Evolutionary conservation across 2,113 vertebrate genomes (phyloP).

Genomic region (Sebastes schlegelii): DNA sequence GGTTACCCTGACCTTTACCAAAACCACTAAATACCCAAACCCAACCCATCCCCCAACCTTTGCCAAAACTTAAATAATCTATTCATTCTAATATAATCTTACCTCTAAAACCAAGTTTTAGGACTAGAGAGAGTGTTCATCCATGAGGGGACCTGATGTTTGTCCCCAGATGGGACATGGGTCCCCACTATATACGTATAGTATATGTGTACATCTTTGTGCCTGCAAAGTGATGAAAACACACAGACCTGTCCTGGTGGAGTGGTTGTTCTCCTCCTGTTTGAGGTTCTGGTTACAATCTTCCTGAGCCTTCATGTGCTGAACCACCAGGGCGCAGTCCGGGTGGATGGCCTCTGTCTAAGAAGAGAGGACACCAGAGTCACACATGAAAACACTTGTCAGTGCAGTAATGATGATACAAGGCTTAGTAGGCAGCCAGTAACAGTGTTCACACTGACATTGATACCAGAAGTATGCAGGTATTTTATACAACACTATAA

Average conservation of each 20-base stretch:
- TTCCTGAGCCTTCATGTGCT: slow-evolving; percentile 80
- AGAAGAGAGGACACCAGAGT: neutral
- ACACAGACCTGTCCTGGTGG: slow-evolving; percentile 59
- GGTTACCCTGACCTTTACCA: neutral
- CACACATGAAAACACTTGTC: neutral
- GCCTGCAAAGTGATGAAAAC: neutral
- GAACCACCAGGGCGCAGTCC: slow-evolving; percentile 78
- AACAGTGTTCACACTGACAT: too few relatives aligned
- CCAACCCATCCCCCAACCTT: neutral
- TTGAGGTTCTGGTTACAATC: slow-evolving; percentile 69
- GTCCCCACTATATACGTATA: neutral
- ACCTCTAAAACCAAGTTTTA: neutral
- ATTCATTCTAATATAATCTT: neutral
- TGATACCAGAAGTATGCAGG: too few relatives aligned
- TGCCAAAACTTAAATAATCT: neutral
- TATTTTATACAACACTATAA: too few relatives aligned
- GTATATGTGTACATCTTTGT: neutral
- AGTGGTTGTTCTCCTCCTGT: slow-evolving; percentile 68
- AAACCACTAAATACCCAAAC: neutral
- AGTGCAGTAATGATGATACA: neutral
- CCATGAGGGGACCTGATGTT: neutral
- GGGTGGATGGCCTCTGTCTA: slow-evolving; percentile 83
- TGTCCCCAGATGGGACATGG: neutral
- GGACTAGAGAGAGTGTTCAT: too few relatives aligned
- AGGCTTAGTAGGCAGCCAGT: neutral